phyloP scores from a whole-genome alignment of 2,113 vertebrate genomes.

The Leptosomus discolor region DNA sequence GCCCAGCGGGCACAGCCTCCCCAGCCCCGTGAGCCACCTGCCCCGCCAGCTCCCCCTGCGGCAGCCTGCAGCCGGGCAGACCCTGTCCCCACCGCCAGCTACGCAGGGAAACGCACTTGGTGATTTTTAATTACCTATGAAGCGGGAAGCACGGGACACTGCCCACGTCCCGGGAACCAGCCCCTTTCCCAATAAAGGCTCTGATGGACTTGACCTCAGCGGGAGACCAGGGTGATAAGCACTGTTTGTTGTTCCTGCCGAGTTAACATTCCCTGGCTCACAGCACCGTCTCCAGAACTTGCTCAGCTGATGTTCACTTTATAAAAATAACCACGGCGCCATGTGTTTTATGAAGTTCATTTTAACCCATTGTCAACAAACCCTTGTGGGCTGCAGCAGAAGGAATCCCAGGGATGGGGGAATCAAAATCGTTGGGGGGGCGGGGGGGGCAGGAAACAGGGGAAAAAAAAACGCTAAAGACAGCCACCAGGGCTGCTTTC shows the following conservation, averaged over 20 bases:
- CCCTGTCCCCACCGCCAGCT: neutral
- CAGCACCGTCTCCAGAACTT: neutral
- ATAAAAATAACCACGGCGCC: conserved; percentile 26
- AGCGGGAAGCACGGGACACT: neutral
- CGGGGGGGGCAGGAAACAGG: neutral
- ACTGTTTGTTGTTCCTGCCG: neutral
- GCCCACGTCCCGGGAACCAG: neutral
- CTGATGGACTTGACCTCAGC: neutral
- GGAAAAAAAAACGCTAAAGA: neutral
- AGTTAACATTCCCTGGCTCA: conserved; percentile 3
- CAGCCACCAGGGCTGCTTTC: neutral
- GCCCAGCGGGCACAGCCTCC: neutral
- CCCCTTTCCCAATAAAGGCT: neutral
- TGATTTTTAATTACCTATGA: neutral
- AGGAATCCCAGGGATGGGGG: neutral
- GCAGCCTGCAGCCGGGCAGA: neutral
- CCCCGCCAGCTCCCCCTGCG: rapidly evolving
- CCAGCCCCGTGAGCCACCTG: neutral
- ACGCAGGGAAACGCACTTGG: rapidly evolving
- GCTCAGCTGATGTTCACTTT: neutral
- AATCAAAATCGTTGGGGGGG: neutral
- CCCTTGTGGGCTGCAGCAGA: neutral
- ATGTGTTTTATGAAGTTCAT: neutral
- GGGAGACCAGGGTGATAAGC: neutral
- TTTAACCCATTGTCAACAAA: conserved; percentile 13